Base-by-base conservation (phyloP, 2,113 vertebrate genomes). In the Sebastes fasciatus region DNA sequence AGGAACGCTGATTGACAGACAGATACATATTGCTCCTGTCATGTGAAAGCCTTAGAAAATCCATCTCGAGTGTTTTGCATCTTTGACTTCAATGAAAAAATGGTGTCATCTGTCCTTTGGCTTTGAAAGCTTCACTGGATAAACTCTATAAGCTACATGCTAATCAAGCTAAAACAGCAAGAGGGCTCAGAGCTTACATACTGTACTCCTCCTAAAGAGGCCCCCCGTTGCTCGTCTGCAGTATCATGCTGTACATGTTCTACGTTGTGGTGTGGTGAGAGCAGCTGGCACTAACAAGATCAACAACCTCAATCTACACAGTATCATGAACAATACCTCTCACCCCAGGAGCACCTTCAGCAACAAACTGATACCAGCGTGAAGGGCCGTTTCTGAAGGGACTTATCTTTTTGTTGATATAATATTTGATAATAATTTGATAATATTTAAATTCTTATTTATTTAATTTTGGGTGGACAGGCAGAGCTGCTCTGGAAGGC, bases 31-130 rank as follows among this genome's bases (percentile, higher is more conserved):
- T 63, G 13, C 21, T 71, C 60, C 19, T 71, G 61, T 71, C 66
- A 65, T 23, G 17, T 79, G 65, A 71, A 65, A 78, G 63, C 57
- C 57, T n/a, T 60, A 48, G 40, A 49, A 52, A 65, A 42, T 80
- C 45, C 55, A 23, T 64, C 73, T 51, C 10, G 0, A 0, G 1
- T 73, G 67, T 72, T 83, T 66, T 42, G 1, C 17, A 21, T 57
- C 54, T 19, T 45, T 46, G 71, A 46, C 26, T 58, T 62, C 1
- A 77, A 46, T 40, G 49, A 40, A 72, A 73, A 34, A 34, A 34
- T 34, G 9, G 42, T 17, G 14, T 65, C 5, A 48, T 49, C 54
- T 34, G 46, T 45, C 16, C 8, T 58, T 61, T 52, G 45, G 55
- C 64, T 76, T 74, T 70, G 8, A 74, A 48, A 61, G 51, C 46